Evolutionary conservation across 23 tunicate species (phyloP).

Genomic region (Pegea sp.): DNA sequence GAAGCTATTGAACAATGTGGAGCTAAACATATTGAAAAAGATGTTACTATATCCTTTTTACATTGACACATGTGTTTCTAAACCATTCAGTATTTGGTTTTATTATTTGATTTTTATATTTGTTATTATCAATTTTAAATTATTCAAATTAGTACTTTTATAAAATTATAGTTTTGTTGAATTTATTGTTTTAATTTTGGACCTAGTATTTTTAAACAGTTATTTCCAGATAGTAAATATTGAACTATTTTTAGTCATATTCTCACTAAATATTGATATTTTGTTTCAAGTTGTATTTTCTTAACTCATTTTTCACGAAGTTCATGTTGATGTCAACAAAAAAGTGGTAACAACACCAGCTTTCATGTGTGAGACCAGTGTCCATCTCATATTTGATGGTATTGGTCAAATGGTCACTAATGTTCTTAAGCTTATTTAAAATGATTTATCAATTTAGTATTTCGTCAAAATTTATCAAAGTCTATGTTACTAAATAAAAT

Average conservation of each 20-base stretch:
- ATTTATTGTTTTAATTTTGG: not conserved
- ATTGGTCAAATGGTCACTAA: constrained; percentile 21
- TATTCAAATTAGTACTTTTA: not conserved
- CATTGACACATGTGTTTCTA: too few relatives aligned
- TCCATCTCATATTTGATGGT: constrained; percentile 48
- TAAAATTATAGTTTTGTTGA: not conserved
- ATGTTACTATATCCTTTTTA: constrained; percentile 74
- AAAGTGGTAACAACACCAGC: constrained; percentile 74
- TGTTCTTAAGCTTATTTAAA: constrained; percentile 13
- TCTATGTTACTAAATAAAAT: too few relatives aligned
- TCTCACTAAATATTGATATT: not conserved
- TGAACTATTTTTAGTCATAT: not conserved
- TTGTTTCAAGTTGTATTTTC: not conserved
- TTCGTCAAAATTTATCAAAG: too few relatives aligned
- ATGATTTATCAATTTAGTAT: too few relatives aligned
- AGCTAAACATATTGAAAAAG: constrained; percentile 46
- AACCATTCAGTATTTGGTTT: too few relatives aligned
- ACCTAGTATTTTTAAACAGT: not conserved
- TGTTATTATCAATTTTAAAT: not conserved
- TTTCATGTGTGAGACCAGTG: constrained; percentile 42
- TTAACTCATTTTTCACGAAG: not conserved
- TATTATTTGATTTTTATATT: too few relatives aligned
- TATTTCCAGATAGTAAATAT: not conserved
- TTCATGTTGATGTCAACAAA: constrained; percentile 34
- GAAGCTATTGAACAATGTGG: constrained; percentile 56